Evolutionary conservation across 2,113 vertebrate genomes (phyloP), one percentile per base, ranked within the genome.

Genomic region (Silurus meridionalis): DNA sequence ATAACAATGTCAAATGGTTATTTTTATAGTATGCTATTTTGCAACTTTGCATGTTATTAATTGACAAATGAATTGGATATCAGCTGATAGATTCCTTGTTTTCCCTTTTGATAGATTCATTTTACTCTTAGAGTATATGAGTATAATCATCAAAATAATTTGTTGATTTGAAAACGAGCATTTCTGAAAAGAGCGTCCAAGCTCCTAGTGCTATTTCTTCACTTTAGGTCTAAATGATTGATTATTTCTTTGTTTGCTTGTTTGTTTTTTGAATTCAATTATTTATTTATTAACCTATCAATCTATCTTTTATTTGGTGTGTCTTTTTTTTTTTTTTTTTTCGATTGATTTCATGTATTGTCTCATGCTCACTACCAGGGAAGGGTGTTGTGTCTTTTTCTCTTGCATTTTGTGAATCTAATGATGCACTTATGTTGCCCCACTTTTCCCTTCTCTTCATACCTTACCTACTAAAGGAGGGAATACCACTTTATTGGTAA

Each of bases 391-490:
- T 99, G 97, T 96, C 96, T 97, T 98, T 99, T 95, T 99, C 98
- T 99, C 98, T 99, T 99, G 97, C 97, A 97, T 98, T 99, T 98
- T 99, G 97, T 99, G 98, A 99, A 96, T 99, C 97, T 99, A 98
- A 99, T 98, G 98, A 99, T 99, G 98, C 97, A 99, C 98, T 99
- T 98, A 99, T 98, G 97, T 99, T 99, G 96, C 98, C 97, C 97
- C 97, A 95, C 98, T 99, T 99, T 99, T 99, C 97, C 98, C 98
- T 99, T 99, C 96, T 99, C 97, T 99, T 99, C 97, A 99, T 97
- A 99, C 96, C 98, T 99, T 98, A 99, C 98, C 98, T 99, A 99
- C 98, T 99, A 99, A 99, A 99, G 98, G 98, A 99, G 98, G 98
- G 98, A 99, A 98, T 98, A 94, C 97, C 98, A 99, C 97, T 99